These are phyloP conservation scores for Acanthosepion pharaonis DNA, from an alignment of 2,888 invertebrate genomes.

Conservation along the genomic window DNA sequence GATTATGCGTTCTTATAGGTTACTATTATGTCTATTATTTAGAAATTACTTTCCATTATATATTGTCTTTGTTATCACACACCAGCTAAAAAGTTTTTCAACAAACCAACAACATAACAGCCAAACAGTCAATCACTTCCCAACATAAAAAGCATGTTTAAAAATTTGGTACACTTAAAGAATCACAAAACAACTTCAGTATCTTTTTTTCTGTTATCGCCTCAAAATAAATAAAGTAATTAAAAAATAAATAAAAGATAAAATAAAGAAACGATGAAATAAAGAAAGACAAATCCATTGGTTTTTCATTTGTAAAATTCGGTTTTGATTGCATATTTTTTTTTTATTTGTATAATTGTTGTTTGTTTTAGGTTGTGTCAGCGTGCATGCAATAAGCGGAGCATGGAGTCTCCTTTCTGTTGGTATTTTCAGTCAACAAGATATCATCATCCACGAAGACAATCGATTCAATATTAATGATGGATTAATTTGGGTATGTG, in stretches of 20 bases:
- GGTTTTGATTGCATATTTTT: background rate
- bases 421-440: slow-evolving; percentile 57
- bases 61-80: too few species aligned
- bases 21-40: too few species aligned
- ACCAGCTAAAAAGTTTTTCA: too few species aligned
- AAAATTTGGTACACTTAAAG: too few species aligned
- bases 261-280: background rate
- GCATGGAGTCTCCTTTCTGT: slow-evolving; percentile 64
- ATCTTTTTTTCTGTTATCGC: background rate
- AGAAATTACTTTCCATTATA: too few species aligned
- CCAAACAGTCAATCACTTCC: too few species aligned
- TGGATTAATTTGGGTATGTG: slow-evolving; percentile 3
- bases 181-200: too few species aligned
- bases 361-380: slow-evolving; percentile 62
- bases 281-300: background rate
- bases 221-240: too few species aligned
- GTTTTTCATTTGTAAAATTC: background rate
- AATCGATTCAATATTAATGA: slow-evolving; percentile 15
- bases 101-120: too few species aligned
- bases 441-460: background rate
- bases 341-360: background rate
- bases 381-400: slow-evolving; percentile 63
- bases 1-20: too few species aligned
- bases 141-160: too few species aligned
- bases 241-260: too few species aligned